Conservation (phyloP, 2,113 vertebrate genomes). For the Cygnus atratus region DNA sequence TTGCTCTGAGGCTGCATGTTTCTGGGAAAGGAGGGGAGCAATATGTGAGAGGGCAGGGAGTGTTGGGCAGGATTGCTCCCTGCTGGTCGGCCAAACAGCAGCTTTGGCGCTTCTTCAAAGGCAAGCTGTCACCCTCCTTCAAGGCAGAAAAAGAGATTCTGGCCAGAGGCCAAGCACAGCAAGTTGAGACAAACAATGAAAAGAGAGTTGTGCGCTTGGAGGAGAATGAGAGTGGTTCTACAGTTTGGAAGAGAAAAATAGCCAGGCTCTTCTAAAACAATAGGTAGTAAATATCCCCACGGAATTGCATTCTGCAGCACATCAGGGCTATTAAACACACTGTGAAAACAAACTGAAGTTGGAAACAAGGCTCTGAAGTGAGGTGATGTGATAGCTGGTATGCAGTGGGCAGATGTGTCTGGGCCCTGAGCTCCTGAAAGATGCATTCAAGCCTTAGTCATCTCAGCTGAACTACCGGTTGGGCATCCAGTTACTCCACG, state of each 20-base stretch:
- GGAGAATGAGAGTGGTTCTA: not conserved
- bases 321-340: not conserved
- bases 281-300: not conserved
- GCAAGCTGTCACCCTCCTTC: constrained; percentile 24
- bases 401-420: not conserved
- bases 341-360: not conserved
- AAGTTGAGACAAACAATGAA: constrained; percentile 24
- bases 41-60: constrained; percentile 20
- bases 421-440: not conserved
- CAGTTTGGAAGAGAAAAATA: not conserved
- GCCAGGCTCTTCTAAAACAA: not conserved
- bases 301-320: not conserved
- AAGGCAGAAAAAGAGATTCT: not conserved
- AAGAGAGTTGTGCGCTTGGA: not conserved
- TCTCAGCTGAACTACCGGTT: not conserved
- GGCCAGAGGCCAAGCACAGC: constrained; percentile 46
- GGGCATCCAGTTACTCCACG: not conserved
- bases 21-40: constrained; percentile 31
- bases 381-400: not conserved
- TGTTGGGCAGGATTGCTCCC: constrained; percentile 14
- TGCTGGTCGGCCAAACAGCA: constrained; percentile 52
- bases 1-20: not conserved
- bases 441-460: fast-evolving
- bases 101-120: constrained; percentile 58
- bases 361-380: not conserved